Evolutionary conservation across 2,113 vertebrate genomes (phyloP).

Genomic region (Osmerus mordax): DNA sequence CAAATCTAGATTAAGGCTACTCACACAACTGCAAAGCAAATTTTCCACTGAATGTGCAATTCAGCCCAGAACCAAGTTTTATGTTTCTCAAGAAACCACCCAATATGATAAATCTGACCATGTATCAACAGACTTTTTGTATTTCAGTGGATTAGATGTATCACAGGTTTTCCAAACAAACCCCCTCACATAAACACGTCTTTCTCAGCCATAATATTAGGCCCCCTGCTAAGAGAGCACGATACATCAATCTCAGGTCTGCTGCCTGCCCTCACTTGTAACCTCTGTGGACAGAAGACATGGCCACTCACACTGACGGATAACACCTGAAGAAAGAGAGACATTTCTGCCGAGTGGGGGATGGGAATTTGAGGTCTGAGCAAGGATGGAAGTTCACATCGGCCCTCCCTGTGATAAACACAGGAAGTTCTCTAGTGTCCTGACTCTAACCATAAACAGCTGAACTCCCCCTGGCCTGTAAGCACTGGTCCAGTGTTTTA

Average conservation of each 20-base stretch:
- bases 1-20: too few species aligned
- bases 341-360: constrained; percentile 26
- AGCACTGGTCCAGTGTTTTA: constrained; percentile 31
- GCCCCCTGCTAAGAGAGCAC: not conserved
- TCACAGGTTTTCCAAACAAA: constrained; percentile 44
- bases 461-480: constrained; percentile 30
- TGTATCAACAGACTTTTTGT: not conserved
- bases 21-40: too few species aligned
- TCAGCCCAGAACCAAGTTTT: not conserved
- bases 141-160: constrained; percentile 50
- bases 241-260: constrained; percentile 50
- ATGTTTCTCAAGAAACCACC: constrained; percentile 28
- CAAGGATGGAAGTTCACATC: constrained; percentile 49
- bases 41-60: not conserved
- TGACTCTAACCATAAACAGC: constrained; percentile 63
- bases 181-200: constrained; percentile 21
- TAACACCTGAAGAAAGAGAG: constrained; percentile 51
- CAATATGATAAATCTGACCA: not conserved
- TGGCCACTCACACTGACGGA: constrained; percentile 27
- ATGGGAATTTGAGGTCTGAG: not conserved
- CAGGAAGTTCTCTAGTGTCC: constrained; percentile 60
- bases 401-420: constrained; percentile 60
- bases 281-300: constrained; percentile 25
- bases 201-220: constrained; percentile 22
- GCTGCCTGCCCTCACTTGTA: constrained; percentile 16